phyloP scores from a whole-genome alignment of 2,888 invertebrate species.

The Neoitamus cyanurus region DNA sequence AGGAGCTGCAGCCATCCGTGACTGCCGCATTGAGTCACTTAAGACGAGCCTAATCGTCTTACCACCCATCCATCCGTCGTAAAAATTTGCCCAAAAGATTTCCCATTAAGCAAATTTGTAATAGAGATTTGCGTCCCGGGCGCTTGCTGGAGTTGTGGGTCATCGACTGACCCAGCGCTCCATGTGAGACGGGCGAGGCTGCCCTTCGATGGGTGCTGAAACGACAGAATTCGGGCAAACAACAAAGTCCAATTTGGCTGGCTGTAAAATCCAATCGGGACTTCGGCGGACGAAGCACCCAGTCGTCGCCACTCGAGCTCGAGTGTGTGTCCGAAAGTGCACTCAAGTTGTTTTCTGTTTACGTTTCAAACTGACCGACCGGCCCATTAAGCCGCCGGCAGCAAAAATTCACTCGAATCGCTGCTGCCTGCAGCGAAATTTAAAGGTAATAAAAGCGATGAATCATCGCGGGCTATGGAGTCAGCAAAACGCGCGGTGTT shows the following conservation, averaged over 20 bases:
- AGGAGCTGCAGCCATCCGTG: not conserved
- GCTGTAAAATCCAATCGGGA: not conserved
- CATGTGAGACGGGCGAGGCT: not conserved
- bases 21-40: not conserved
- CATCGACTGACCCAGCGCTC: not conserved
- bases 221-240: not conserved
- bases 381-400: not conserved
- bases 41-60: not conserved
- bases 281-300: not conserved
- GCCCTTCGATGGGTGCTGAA: not conserved
- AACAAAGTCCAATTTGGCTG: not conserved
- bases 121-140: not conserved
- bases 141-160: not conserved
- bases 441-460: not conserved
- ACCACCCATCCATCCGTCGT: not conserved
- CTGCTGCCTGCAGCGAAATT: not conserved
- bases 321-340: not conserved
- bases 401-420: not conserved
- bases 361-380: not conserved
- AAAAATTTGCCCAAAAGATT: not conserved
- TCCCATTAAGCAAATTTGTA: not conserved
- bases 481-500: not conserved
- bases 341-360: constrained; percentile 21
- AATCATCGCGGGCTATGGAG: not conserved
- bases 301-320: not conserved